A percentile compares a stretch with the other conserved stretches of the same genome.
Evolutionary conservation across 1,140 invertebrate genomes (phyloP).

Genomic region (Drosophila bocki): DNA sequence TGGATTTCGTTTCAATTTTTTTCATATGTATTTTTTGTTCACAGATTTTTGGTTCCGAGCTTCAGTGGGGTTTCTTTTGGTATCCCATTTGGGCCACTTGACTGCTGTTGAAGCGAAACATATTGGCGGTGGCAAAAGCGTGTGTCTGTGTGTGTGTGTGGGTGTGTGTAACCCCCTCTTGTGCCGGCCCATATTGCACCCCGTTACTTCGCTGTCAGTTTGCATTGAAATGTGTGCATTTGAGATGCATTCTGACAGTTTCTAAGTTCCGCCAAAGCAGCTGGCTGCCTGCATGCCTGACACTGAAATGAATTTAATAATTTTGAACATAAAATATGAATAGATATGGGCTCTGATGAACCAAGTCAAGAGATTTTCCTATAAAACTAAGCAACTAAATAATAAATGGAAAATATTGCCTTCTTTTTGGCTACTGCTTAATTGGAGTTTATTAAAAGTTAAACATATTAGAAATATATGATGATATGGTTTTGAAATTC

Average conservation of each 20-base stretch:
- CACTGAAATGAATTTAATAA: constrained; percentile 21
- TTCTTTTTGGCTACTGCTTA: not conserved
- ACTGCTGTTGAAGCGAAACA: constrained; percentile 62
- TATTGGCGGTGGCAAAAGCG: constrained; percentile 39
- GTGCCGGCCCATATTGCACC: not conserved
- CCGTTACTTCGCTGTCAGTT: constrained; percentile 34
- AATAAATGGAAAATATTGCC: not conserved
- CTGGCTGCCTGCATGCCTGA: constrained; percentile 4
- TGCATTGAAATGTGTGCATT: constrained; percentile 51
- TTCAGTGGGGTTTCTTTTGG: constrained; percentile 13
- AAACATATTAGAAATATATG: not conserved
- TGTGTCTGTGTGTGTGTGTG: not conserved
- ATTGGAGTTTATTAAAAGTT: not conserved
- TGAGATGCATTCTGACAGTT: constrained; percentile 62
- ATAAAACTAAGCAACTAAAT: not conserved
- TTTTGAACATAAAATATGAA: not conserved
- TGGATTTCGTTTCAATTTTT: constrained; percentile 56
- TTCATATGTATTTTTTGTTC: not conserved
- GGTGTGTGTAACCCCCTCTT: not conserved
- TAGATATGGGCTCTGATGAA: not conserved
- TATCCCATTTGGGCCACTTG: constrained; percentile 64
- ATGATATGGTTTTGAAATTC: not conserved
- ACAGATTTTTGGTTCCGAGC: constrained; percentile 4
- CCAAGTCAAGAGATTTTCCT: not conserved
- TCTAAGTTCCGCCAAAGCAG: constrained; percentile 48